Percentiles rank a stretch among this genome's conserved stretches.
phyloP scores from a whole-genome alignment of 1,140 invertebrate species.

The Leptestheria dahalacensis region DNA sequence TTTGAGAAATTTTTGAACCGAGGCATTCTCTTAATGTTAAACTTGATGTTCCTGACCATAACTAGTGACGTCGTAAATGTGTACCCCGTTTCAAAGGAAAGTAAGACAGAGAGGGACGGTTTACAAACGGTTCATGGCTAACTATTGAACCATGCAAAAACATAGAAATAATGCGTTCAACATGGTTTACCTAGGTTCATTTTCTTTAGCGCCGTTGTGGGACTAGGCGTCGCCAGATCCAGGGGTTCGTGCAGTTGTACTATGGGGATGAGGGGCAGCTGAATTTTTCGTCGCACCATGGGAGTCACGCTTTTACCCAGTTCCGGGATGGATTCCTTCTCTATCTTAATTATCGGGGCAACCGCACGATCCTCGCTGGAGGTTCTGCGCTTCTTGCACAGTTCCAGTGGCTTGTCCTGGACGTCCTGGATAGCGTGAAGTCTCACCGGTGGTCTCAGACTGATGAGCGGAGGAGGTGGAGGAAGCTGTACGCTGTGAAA shows the following conservation, averaged over 20 bases:
- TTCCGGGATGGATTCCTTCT: too few relatives aligned
- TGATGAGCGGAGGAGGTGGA: constrained; percentile 5
- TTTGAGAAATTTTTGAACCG: too few relatives aligned
- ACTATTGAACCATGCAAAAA: not conserved
- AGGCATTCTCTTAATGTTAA: too few relatives aligned
- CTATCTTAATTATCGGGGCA: not conserved
- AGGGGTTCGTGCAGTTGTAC: constrained; percentile 4
- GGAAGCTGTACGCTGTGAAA: not conserved
- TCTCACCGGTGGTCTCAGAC: not conserved
- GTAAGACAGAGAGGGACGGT: not conserved
- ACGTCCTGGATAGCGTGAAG: not conserved
- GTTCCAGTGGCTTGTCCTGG: constrained; percentile 5
- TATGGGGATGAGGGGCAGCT: not conserved
- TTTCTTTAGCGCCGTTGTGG: not conserved
- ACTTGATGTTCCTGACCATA: too few relatives aligned
- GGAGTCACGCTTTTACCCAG: not conserved
- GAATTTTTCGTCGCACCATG: not conserved
- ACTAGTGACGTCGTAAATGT: too few relatives aligned
- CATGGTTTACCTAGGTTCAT: not conserved
- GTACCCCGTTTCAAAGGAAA: too few relatives aligned
- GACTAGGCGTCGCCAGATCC: constrained; percentile 8
- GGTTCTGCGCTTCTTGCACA: not conserved
- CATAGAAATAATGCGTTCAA: not conserved
- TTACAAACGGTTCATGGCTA: too few relatives aligned
- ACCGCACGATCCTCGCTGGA: not conserved